These are phyloP conservation scores for Hyposmocoma kahamanoa DNA, from an alignment of 1,140 invertebrate genomes.

Conservation along the genomic window DNA sequence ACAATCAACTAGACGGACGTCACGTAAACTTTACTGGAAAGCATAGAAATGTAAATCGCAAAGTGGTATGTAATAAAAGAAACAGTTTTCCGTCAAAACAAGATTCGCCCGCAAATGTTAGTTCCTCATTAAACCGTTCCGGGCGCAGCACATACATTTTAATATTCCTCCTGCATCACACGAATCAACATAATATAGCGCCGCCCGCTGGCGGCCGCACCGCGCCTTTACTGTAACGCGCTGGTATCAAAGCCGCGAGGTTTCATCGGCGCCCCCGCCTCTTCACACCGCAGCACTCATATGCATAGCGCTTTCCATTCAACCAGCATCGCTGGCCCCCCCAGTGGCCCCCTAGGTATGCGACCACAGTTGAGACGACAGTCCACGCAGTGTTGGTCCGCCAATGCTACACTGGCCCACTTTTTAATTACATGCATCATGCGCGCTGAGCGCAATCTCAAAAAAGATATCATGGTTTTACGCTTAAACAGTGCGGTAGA, in stretches of 20 bases:
- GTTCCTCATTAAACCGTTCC: neutral
- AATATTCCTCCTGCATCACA: slow-evolving; percentile 1
- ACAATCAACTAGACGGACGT: too few relatives aligned
- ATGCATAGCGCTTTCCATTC: too few relatives aligned
- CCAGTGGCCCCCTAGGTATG: neutral
- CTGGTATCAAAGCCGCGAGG: slow-evolving; percentile 39
- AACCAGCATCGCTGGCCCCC: slow-evolving; percentile 17
- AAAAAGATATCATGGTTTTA: slow-evolving; percentile 49
- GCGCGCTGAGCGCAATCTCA: slow-evolving; percentile 42
- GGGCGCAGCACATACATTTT: neutral
- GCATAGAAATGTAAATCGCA: too few relatives aligned
- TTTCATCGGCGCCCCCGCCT: slow-evolving; percentile 22
- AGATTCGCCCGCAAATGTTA: neutral
- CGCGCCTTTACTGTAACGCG: too few relatives aligned
- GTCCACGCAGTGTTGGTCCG: neutral
- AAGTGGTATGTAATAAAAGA: too few relatives aligned
- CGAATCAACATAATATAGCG: slow-evolving; percentile 33
- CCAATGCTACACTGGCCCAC: slow-evolving; percentile 30
- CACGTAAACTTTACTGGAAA: too few relatives aligned
- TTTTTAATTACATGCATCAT: slow-evolving; percentile 61
- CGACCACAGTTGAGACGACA: neutral
- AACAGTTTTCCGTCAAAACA: too few relatives aligned
- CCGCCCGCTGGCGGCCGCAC: slow-evolving; percentile 9
- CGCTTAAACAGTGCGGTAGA: slow-evolving; percentile 24
- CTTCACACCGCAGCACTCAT: slow-evolving; percentile 2